Evolutionary conservation across 2,113 vertebrate genomes (phyloP).

Genomic region (Eurystomus gularis): DNA sequence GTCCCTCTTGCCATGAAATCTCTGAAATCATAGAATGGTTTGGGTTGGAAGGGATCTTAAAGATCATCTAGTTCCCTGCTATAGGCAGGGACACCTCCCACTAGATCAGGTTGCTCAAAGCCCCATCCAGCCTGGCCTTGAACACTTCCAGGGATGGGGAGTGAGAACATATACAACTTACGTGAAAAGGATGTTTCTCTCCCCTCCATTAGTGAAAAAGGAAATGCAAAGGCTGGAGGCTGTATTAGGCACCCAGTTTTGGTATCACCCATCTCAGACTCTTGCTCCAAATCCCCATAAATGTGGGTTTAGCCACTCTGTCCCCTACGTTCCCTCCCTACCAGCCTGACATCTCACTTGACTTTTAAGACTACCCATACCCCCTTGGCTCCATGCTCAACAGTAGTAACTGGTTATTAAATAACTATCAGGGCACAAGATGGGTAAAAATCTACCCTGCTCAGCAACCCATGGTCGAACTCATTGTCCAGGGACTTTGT

Average conservation of each 20-base stretch:
- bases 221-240: neutral
- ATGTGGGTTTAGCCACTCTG: neutral
- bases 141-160: neutral
- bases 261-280: neutral
- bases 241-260: neutral
- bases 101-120: neutral
- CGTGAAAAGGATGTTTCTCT: fast-evolving
- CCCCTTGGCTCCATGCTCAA: neutral
- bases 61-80: neutral
- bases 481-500: neutral
- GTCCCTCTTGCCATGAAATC: neutral
- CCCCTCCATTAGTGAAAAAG: neutral
- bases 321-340: neutral
- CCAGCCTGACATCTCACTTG: neutral
- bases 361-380: neutral
- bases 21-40: neutral
- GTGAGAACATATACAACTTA: neutral
- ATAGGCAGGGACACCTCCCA: neutral
- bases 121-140: neutral
- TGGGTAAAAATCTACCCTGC: neutral
- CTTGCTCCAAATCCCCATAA: neutral
- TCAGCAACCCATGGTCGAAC: neutral
- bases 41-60: neutral
- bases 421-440: neutral
- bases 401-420: neutral